A percentile compares a stretch with the other conserved stretches of the same genome.
Evolutionary conservation across 2,113 vertebrate species (phyloP).

Genomic region (Orthonyx spaldingii): DNA sequence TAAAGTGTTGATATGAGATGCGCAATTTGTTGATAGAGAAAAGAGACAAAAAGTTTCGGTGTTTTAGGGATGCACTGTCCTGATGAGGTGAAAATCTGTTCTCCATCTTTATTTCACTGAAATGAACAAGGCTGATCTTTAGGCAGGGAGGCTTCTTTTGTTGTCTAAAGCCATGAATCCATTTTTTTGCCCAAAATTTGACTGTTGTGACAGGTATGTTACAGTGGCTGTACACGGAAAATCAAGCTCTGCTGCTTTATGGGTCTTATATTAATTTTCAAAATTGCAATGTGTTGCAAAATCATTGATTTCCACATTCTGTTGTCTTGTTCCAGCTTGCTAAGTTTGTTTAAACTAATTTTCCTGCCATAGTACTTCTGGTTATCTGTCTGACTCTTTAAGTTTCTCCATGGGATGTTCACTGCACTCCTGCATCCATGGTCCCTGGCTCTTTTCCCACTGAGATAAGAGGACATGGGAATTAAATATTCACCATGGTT

Average conservation of each 20-base stretch:
- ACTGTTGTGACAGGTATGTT: background rate
- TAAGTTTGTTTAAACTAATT: background rate
- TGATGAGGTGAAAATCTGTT: background rate
- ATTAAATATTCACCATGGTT: background rate
- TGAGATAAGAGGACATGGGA: background rate
- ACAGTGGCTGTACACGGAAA: background rate
- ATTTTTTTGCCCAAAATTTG: background rate
- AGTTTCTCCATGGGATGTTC: background rate
- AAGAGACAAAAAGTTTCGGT: background rate
- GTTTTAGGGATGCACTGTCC: background rate
- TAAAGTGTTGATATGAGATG: background rate
- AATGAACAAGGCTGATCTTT: background rate
- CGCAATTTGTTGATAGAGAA: background rate
- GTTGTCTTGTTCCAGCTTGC: background rate
- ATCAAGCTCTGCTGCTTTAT: background rate
- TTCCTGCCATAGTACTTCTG: background rate
- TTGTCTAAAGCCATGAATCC: background rate
- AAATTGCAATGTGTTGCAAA: accelerated
- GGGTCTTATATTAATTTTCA: background rate
- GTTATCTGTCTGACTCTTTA: background rate
- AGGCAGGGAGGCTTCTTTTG: background rate
- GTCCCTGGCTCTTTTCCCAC: background rate
- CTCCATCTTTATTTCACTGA: background rate
- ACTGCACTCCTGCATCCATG: background rate
- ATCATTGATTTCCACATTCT: background rate